Evolutionary conservation across 2,888 invertebrate genomes (phyloP).

Genomic region (Oeneis ivallda): DNA sequence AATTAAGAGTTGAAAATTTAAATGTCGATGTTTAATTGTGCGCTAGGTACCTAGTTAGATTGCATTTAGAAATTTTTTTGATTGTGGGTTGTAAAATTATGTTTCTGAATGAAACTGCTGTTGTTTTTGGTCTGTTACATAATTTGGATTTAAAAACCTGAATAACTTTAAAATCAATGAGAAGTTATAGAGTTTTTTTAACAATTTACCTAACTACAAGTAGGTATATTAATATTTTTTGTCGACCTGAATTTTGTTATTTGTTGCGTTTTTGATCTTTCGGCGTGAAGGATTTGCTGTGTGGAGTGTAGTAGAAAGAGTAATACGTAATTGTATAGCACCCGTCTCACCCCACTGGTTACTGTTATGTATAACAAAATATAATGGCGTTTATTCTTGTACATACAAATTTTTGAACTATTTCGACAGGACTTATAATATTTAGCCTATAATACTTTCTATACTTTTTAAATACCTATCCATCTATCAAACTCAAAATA

Average conservation of each 20-base stretch:
- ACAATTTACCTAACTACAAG: no score
- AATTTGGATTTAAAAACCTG: constrained; percentile 17
- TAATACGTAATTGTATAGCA: not conserved
- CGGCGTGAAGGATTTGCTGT: not conserved
- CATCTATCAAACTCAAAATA: no score
- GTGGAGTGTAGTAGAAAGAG: constrained; percentile 1
- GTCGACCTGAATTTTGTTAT: not conserved
- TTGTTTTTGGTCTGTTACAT: constrained; percentile 15
- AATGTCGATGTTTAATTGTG: constrained; percentile 26
- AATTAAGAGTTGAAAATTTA: not conserved
- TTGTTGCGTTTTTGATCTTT: not conserved
- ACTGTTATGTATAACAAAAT: not conserved
- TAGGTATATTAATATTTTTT: not conserved
- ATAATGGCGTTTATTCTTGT: not conserved
- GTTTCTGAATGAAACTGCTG: constrained; percentile 18
- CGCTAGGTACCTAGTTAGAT: constrained; percentile 22
- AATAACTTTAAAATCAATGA: not conserved
- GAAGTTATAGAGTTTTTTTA: not conserved
- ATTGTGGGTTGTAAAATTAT: constrained; percentile 17
- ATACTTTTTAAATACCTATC: no score
- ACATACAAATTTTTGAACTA: not conserved
- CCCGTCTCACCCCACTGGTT: not conserved
- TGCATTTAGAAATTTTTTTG: constrained; percentile 28
- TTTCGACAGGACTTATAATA: not conserved
- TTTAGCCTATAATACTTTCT: no score